phyloP scores from a whole-genome alignment of 2,797 vertebrate species.

The Chelmon rostratus region DNA sequence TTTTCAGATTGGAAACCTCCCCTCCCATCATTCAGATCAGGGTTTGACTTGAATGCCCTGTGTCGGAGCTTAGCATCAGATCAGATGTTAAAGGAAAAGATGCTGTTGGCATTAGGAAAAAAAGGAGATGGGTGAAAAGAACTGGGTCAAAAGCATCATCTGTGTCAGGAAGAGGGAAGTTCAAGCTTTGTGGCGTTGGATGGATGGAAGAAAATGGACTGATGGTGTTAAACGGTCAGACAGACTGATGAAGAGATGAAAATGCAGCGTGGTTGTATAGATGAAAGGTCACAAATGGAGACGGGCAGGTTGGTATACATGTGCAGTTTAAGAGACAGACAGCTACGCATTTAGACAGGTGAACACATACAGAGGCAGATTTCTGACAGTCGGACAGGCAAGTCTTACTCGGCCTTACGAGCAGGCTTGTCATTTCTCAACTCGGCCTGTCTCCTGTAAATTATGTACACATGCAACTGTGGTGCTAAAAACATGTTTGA shows the following conservation, averaged over 20 bases:
- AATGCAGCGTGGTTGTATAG: neutral
- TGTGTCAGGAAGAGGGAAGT: neutral
- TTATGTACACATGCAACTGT: neutral
- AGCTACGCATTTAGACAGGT: slow-evolving; percentile 36
- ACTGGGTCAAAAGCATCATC: neutral
- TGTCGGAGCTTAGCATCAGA: slow-evolving; percentile 12
- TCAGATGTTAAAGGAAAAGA: slow-evolving; percentile 16
- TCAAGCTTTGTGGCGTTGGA: neutral
- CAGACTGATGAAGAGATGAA: slow-evolving; percentile 14
- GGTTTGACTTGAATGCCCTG: neutral
- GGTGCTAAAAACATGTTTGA: neutral
- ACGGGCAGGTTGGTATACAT: slow-evolving; percentile 20
- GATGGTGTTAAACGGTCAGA: slow-evolving; percentile 19
- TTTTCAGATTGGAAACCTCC: slow-evolving; percentile 2
- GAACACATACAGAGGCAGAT: slow-evolving; percentile 18
- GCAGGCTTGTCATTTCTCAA: slow-evolving; percentile 22
- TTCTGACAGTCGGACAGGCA: slow-evolving; percentile 33
- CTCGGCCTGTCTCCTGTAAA: slow-evolving; percentile 5
- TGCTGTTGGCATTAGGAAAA: neutral
- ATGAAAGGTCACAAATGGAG: slow-evolving; percentile 26
- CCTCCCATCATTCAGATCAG: neutral
- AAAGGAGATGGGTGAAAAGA: neutral
- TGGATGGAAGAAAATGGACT: neutral
- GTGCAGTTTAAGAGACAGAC: slow-evolving; percentile 21
- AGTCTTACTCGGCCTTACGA: neutral